Conservation (phyloP, 1,140 invertebrate genomes). For the Tachypleus tridentatus region DNA sequence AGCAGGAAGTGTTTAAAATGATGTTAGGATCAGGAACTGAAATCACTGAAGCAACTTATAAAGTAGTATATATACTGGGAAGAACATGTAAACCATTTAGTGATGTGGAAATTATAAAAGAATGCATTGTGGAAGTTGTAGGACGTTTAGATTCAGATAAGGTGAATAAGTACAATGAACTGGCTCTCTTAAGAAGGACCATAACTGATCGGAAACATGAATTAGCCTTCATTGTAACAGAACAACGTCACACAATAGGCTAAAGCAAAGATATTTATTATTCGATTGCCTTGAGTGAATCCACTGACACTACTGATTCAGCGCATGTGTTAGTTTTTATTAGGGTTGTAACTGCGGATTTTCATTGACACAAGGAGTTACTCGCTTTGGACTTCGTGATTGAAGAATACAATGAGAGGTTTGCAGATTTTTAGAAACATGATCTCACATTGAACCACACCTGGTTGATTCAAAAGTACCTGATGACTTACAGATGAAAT, state of each 20-base stretch:
- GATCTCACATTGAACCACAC: background rate
- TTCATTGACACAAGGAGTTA: background rate
- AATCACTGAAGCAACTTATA: no score
- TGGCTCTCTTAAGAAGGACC: background rate
- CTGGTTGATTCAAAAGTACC: background rate
- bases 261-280: background rate
- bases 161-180: background rate
- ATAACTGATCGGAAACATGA: constrained; percentile 4
- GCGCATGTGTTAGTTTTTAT: background rate
- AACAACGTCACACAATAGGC: background rate
- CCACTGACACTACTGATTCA: background rate
- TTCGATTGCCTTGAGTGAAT: constrained; percentile 4
- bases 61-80: no score
- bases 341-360: constrained; percentile 1
- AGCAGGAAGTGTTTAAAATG: no score
- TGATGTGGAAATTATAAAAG: no score
- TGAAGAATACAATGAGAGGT: background rate
- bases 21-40: no score
- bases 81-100: no score
- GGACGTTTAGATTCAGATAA: background rate
- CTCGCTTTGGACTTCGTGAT: background rate
- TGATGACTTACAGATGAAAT: background rate
- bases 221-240: constrained; percentile 1
- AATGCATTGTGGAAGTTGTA: no score
- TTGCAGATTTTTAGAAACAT: background rate